A percentile compares a stretch with the other conserved stretches of the same genome.
Evolutionary conservation across 92 coral and sea anemone species (phyloP).

Genomic region (Porites cylindrica): DNA sequence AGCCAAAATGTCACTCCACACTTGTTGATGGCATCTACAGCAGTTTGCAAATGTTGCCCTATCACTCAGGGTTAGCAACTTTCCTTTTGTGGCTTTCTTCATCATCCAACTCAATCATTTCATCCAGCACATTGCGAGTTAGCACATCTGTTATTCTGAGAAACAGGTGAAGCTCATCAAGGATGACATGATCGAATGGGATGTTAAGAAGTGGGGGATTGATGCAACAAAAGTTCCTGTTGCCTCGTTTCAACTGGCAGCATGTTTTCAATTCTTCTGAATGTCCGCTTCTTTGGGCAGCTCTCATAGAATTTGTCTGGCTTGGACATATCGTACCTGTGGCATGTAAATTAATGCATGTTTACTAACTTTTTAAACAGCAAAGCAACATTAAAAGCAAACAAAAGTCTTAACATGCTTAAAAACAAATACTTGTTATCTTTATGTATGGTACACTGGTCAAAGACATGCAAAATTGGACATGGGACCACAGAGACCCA

Average conservation of each 20-base stretch:
- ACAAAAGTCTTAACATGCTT: no score
- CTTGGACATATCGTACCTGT: conserved; percentile 9
- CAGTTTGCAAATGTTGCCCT: background rate
- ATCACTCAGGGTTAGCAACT: background rate
- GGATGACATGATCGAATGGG: conserved; percentile 2
- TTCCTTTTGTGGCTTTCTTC: background rate
- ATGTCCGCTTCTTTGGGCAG: background rate
- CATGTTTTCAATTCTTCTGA: conserved; percentile 5
- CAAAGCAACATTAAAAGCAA: no score
- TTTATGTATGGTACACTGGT: background rate
- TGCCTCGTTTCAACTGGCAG: background rate
- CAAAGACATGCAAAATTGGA: background rate
- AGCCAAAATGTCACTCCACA: background rate
- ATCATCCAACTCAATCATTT: conserved; percentile 10
- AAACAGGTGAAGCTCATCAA: background rate
- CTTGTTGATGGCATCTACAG: background rate
- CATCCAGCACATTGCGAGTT: background rate
- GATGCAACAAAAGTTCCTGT: background rate
- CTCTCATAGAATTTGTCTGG: background rate
- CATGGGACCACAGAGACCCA: background rate
- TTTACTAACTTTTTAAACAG: no score
- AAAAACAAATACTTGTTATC: no score
- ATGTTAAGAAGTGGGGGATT: conserved; percentile 16
- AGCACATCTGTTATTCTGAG: conserved; percentile 5
- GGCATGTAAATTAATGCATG: background rate